phyloP scores from a whole-genome alignment of 2,888 invertebrate genomes.

The Catocala fraxini region DNA sequence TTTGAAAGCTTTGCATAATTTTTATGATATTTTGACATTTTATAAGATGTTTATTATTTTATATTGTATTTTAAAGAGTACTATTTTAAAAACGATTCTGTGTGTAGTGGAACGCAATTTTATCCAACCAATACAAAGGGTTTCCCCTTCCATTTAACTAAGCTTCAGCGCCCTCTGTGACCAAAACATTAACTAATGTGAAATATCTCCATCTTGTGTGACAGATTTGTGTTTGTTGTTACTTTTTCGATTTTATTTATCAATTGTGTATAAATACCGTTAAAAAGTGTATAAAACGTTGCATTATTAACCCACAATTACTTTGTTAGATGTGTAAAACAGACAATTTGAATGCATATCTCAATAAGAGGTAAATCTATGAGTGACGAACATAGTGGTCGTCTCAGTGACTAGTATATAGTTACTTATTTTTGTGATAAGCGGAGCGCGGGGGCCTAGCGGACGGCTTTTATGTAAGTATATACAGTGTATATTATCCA shows the following conservation, averaged over 20 bases:
- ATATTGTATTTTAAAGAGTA: neutral
- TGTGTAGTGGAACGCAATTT: conserved; percentile 66
- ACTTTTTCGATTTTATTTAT: conserved; percentile 77
- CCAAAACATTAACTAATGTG: conserved; percentile 82
- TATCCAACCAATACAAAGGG: conserved; percentile 65
- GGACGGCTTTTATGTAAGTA: conserved; percentile 83
- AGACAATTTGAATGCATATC: conserved; percentile 53
- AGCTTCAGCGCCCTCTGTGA: conserved; percentile 85
- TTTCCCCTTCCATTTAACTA: conserved; percentile 67
- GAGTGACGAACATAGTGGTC: conserved; percentile 82
- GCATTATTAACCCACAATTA: conserved; percentile 53
- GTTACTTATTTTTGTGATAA: conserved; percentile 88
- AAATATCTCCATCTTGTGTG: conserved; percentile 90
- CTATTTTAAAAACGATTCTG: conserved; percentile 17
- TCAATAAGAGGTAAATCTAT: conserved; percentile 69
- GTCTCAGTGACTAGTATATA: conserved; percentile 85
- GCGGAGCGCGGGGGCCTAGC: conserved; percentile 83
- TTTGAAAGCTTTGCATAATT: too few relatives aligned
- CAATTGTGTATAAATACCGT: conserved; percentile 71
- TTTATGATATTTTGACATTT: neutral
- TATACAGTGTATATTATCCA: conserved; percentile 66
- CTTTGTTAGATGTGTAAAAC: conserved; percentile 55
- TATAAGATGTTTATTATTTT: neutral
- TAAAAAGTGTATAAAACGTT: conserved; percentile 65
- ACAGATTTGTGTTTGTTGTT: conserved; percentile 89